Conservation (phyloP, 2,888 invertebrate genomes). For the Rhabditoides inermis region DNA sequence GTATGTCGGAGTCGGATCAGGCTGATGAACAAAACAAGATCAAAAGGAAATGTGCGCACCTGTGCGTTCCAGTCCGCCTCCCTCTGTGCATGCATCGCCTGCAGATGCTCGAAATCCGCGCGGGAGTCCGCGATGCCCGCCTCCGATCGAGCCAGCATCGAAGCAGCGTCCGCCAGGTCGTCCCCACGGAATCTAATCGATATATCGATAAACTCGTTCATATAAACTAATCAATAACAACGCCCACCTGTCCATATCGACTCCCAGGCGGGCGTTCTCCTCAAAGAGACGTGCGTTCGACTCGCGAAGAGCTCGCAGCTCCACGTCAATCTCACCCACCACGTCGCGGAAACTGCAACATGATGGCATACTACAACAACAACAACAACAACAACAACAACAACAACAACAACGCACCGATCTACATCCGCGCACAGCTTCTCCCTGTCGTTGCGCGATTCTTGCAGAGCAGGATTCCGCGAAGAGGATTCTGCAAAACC, state of each 20-base stretch:
- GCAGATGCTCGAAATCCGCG: conserved; percentile 14
- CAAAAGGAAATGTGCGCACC: background rate
- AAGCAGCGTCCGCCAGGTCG: too few relatives aligned
- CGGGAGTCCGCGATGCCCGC: conserved; percentile 16
- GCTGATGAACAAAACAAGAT: background rate
- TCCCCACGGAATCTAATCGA: too few relatives aligned
- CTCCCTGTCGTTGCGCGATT: conserved; percentile 28
- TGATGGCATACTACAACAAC: background rate
- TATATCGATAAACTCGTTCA: too few relatives aligned
- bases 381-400: too few relatives aligned
- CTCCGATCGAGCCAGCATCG: conserved; percentile 11
- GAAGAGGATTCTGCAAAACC: too few relatives aligned
- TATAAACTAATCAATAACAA: too few relatives aligned
- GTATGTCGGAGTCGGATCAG: too few relatives aligned
- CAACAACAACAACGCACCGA: too few relatives aligned
- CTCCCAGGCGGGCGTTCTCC: conserved; percentile 24
- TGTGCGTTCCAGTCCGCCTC: conserved; percentile 3
- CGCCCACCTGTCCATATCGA: conserved; percentile 17
- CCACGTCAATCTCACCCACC: conserved; percentile 27
- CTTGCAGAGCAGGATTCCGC: conserved; percentile 25
- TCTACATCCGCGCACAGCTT: conserved; percentile 25
- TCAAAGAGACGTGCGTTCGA: conserved; percentile 22
- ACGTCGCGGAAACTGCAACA: conserved; percentile 20
- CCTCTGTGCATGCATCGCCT: conserved; percentile 7
- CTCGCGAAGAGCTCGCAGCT: conserved; percentile 27